Evolutionary conservation across 2,888 invertebrate species (phyloP).

Genomic region (Leucania comma): DNA sequence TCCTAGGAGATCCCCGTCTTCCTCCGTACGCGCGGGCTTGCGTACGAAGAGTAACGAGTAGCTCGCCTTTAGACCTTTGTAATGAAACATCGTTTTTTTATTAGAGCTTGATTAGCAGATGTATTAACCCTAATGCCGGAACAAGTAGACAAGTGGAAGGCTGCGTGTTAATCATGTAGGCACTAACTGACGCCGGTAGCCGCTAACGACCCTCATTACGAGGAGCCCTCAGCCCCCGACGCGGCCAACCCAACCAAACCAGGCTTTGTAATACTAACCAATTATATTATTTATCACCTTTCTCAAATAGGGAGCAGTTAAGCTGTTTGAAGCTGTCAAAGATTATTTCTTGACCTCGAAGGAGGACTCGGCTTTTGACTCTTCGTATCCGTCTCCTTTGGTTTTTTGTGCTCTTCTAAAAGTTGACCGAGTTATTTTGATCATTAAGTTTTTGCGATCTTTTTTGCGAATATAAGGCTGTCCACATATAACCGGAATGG

Average conservation of each 20-base stretch:
- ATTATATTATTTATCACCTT: conserved; percentile 44
- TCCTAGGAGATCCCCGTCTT: background rate
- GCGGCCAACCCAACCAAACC: conserved; percentile 16
- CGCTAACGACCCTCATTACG: conserved; percentile 63
- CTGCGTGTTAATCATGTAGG: conserved; percentile 53
- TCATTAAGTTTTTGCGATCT: background rate
- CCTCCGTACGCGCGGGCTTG: no score
- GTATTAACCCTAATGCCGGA: conserved; percentile 11
- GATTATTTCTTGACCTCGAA: background rate
- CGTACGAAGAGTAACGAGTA: no score
- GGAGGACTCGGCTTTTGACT: background rate
- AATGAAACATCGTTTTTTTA: background rate
- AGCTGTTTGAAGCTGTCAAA: conserved; percentile 12
- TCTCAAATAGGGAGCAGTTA: conserved; percentile 1
- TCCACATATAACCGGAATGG: no score
- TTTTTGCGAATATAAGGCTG: background rate
- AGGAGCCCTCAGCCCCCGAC: conserved; percentile 14
- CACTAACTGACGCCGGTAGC: conserved; percentile 42
- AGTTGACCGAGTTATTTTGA: no score
- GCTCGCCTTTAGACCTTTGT: no score
- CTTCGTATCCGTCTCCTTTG: background rate
- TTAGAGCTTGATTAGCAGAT: conserved; percentile 3
- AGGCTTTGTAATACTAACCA: conserved; percentile 36
- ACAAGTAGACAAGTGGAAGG: conserved; percentile 24
- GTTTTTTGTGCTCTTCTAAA: background rate